phyloP scores from a whole-genome alignment of 2,888 invertebrate species.

The Tachystola acroxantha region DNA sequence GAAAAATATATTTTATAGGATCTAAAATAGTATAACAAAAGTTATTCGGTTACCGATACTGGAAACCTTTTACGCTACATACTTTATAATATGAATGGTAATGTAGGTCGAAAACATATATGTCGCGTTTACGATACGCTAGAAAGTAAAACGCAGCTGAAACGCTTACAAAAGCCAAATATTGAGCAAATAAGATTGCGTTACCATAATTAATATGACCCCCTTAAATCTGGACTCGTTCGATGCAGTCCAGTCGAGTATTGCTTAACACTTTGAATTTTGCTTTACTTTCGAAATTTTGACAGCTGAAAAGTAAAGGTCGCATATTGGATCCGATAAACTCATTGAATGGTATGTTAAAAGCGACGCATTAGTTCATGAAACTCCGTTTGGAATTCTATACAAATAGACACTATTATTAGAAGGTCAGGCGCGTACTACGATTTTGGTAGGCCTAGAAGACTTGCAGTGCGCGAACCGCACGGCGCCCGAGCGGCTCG shows the following conservation, averaged over 20 bases:
- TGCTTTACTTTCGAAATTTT: constrained; percentile 9
- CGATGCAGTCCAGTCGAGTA: constrained; percentile 17
- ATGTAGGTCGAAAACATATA: neutral
- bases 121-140: constrained; percentile 5
- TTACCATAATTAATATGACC: constrained; percentile 38
- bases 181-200: constrained; percentile 41
- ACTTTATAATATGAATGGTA: neutral
- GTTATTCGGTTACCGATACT: too few relatives aligned
- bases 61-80: too few relatives aligned
- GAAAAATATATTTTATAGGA: too few relatives aligned
- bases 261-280: constrained; percentile 28
- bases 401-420: too few relatives aligned
- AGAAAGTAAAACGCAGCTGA: constrained; percentile 20
- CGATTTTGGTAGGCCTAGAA: too few relatives aligned
- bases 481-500: too few relatives aligned
- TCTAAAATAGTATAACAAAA: too few relatives aligned
- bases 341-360: too few relatives aligned
- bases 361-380: too few relatives aligned
- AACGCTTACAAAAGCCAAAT: constrained; percentile 23
- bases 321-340: neutral
- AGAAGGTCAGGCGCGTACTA: too few relatives aligned
- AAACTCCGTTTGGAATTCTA: too few relatives aligned
- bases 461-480: too few relatives aligned
- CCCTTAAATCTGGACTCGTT: constrained; percentile 37
- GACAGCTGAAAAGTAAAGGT: constrained; percentile 7